phyloP scores from a whole-genome alignment of 2,113 vertebrate genomes.

The Callionymus lyra region DNA sequence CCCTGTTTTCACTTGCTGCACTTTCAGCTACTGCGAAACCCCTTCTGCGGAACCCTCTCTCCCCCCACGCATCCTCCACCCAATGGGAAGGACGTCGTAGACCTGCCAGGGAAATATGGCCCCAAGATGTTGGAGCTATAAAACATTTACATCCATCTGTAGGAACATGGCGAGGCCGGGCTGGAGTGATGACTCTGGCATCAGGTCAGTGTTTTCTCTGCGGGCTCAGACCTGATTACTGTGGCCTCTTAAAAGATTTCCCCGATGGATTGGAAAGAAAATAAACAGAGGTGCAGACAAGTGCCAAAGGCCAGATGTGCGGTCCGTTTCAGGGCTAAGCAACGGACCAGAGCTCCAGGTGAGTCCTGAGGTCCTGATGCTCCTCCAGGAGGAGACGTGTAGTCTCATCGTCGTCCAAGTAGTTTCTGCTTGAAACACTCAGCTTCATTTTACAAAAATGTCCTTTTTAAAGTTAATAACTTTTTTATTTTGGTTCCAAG shows the following conservation, averaged over 20 bases:
- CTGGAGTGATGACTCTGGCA: slow-evolving; percentile 16
- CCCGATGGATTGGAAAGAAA: slow-evolving; percentile 4
- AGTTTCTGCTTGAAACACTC: no score
- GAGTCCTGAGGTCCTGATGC: slow-evolving; percentile 12
- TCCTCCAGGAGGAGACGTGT: no score
- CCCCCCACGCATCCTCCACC: slow-evolving; percentile 17
- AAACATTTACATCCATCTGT: slow-evolving; percentile 8
- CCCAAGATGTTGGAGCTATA: slow-evolving; percentile 2
- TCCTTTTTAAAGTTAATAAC: no score
- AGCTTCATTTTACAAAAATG: no score
- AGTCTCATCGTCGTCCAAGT: no score
- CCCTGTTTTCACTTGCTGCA: slow-evolving; percentile 34
- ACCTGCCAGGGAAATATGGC: slow-evolving; percentile 1
- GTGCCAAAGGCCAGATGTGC: background rate
- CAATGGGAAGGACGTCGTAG: slow-evolving; percentile 25
- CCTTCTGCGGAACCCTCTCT: slow-evolving; percentile 8
- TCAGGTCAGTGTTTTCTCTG: slow-evolving; percentile 25
- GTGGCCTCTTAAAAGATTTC: slow-evolving; percentile 8
- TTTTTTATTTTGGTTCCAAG: no score
- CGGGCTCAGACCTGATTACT: slow-evolving; percentile 9
- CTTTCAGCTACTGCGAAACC: slow-evolving; percentile 20
- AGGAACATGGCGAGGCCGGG: slow-evolving; percentile 9
- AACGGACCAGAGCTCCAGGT: slow-evolving; percentile 20
- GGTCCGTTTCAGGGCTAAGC: background rate
- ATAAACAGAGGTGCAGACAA: slow-evolving; percentile 1